Percentiles rank a stretch among this genome's conserved stretches.
phyloP scores from a whole-genome alignment of 2,888 invertebrate species.

The Nineta flava region DNA sequence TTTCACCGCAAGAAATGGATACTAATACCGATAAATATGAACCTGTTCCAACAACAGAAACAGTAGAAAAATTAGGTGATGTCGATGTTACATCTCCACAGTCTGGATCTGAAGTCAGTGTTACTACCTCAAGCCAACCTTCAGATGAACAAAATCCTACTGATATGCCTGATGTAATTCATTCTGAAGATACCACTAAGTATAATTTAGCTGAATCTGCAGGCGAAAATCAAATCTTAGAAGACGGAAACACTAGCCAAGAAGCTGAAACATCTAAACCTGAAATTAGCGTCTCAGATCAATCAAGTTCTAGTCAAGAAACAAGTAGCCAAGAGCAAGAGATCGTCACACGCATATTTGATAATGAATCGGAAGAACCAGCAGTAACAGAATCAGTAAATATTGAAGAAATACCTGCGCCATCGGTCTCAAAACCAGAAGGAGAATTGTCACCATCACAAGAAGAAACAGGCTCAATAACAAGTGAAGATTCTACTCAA shows the following conservation, averaged over 20 bases:
- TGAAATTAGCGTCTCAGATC: background rate
- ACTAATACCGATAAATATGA: too few species aligned
- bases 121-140: too few species aligned
- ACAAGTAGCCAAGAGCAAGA: slow-evolving; percentile 1
- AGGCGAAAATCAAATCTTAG: background rate
- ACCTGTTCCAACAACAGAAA: too few species aligned
- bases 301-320: slow-evolving; percentile 3
- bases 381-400: slow-evolving; percentile 7
- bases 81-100: too few species aligned
- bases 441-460: background rate
- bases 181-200: too few species aligned
- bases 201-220: background rate
- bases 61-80: too few species aligned
- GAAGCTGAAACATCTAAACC: slow-evolving; percentile 8
- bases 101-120: too few species aligned
- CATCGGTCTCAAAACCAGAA: background rate
- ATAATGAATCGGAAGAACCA: slow-evolving; percentile 5
- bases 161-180: too few species aligned
- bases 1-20: too few species aligned
- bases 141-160: too few species aligned
- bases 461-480: background rate
- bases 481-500: too few species aligned
- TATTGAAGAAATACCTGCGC: slow-evolving; percentile 3
- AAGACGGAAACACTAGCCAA: slow-evolving; percentile 1
- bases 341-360: background rate